Conservation (phyloP, 2,888 invertebrate genomes). For the Pyrochroa serraticornis region DNA sequence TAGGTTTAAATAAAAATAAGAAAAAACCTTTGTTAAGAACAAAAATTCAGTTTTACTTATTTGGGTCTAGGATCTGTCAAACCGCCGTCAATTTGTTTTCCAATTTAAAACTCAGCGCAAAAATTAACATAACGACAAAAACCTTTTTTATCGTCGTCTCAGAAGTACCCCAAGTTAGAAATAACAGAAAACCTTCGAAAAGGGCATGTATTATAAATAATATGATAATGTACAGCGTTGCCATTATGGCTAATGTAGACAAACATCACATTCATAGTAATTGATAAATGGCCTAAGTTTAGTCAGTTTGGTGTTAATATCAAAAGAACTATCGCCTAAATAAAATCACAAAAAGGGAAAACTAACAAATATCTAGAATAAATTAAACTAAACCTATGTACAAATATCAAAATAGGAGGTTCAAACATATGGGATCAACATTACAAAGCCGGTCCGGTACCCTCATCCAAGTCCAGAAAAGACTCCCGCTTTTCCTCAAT, state of each 20-base stretch:
- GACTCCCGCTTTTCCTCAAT: constrained; percentile 61
- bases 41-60: no score
- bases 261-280: constrained; percentile 12
- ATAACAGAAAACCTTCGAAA: background rate
- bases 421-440: constrained; percentile 29
- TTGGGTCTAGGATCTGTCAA: no score
- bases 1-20: no score
- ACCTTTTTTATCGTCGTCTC: no score
- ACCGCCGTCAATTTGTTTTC: no score
- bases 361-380: constrained; percentile 35
- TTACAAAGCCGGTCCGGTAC: constrained; percentile 61
- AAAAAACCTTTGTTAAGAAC: no score
- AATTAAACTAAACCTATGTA: constrained; percentile 40
- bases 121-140: no score
- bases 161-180: no score
- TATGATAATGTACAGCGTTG: constrained; percentile 4
- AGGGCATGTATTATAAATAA: constrained; percentile 14
- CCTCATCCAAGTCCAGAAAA: constrained; percentile 60
- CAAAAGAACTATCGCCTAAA: constrained; percentile 30
- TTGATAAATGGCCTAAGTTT: constrained; percentile 17
- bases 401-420: constrained; percentile 30
- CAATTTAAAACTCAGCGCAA: no score
- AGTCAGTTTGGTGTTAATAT: constrained; percentile 27
- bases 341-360: constrained; percentile 41
- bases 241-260: background rate